Conservation (phyloP, 2,888 invertebrate genomes). For the Metalampra italica region DNA sequence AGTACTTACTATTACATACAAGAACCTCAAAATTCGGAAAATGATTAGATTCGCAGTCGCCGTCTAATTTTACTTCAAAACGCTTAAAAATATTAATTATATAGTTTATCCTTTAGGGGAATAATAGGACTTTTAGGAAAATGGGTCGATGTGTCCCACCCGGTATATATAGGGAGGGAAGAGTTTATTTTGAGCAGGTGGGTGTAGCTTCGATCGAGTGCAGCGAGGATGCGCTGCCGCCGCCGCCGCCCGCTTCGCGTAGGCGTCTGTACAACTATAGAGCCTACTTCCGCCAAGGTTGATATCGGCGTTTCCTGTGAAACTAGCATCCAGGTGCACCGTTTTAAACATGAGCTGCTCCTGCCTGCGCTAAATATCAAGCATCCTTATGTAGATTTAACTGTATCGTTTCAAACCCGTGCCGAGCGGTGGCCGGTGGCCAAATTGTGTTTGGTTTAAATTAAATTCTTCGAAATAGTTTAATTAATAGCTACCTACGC, state of each 20-base stretch:
- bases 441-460: too few relatives aligned
- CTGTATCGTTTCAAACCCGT: neutral
- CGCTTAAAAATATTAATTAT: too few relatives aligned
- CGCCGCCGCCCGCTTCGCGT: constrained; percentile 6
- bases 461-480: too few relatives aligned
- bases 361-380: neutral
- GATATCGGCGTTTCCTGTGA: constrained; percentile 46
- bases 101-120: too few relatives aligned
- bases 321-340: neutral
- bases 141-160: too few relatives aligned
- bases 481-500: neutral
- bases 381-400: neutral
- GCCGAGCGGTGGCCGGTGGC: too few relatives aligned
- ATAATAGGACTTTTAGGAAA: too few relatives aligned
- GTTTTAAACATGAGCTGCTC: neutral
- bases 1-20: too few relatives aligned
- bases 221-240: constrained; percentile 13
- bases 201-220: constrained; percentile 2
- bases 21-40: too few relatives aligned
- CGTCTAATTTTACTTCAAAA: too few relatives aligned
- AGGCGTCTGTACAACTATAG: constrained; percentile 11
- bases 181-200: neutral
- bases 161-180: too few relatives aligned
- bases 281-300: constrained; percentile 36
- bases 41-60: too few relatives aligned